Conservation (phyloP, 2,113 vertebrate genomes). For the Thomomys bottae region DNA sequence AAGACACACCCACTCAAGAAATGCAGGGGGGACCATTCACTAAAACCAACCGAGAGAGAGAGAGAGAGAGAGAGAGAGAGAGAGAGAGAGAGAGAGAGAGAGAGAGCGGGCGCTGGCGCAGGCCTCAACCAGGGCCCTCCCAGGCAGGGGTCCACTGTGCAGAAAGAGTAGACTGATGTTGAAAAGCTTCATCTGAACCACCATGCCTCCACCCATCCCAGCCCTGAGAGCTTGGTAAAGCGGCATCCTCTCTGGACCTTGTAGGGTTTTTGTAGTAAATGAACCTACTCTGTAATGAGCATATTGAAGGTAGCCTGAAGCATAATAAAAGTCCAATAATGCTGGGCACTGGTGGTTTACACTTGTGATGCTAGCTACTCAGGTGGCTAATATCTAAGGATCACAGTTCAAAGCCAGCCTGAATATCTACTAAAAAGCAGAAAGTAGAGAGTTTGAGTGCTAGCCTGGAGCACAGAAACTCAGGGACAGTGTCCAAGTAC, state of each 20-base stretch:
- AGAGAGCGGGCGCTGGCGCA: too few relatives aligned
- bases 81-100: too few relatives aligned
- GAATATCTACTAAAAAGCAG: too few relatives aligned
- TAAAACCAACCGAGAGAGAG: too few relatives aligned
- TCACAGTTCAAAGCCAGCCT: too few relatives aligned
- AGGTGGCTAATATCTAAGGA: too few relatives aligned
- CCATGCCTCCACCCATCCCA: neutral
- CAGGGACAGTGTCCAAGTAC: too few relatives aligned
- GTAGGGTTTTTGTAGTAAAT: neutral
- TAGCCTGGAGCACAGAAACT: too few relatives aligned
- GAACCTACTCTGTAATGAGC: neutral
- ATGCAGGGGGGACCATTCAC: neutral
- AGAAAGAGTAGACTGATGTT: neutral
- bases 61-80: too few relatives aligned
- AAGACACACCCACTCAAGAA: neutral
- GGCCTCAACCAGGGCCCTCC: neutral
- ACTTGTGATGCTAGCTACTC: too few relatives aligned
- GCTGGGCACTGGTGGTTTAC: too few relatives aligned
- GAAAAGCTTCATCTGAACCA: neutral
- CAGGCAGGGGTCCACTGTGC: neutral
- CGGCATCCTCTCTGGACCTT: neutral
- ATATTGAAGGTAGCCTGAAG: neutral
- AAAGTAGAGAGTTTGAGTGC: too few relatives aligned
- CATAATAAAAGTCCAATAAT: neutral
- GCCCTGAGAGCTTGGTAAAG: neutral